Base-by-base conservation (phyloP, 1,140 invertebrate genomes). In the Drosophila sp. region DNA sequence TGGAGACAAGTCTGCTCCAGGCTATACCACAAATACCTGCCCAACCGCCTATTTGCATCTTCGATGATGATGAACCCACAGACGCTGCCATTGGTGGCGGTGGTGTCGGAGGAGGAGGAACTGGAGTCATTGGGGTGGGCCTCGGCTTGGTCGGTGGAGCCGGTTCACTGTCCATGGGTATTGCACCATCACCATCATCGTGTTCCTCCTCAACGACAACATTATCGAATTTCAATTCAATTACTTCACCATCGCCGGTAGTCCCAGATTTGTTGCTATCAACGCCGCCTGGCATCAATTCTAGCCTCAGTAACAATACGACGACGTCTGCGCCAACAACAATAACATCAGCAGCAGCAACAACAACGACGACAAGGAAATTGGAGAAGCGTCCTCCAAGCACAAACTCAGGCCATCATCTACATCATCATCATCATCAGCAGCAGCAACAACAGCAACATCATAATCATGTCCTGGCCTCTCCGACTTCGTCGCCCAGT, bases 1-100 rank as follows among this genome's bases (percentile, higher is more conserved):
- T 90, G 71, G 90, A 91, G 60, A 82, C 84, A 30, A 91, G 90
- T 60, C 76, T 91, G 55, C 72, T 91, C 44, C 90, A 91, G 65
- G 87, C 90, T 41, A 91, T 91, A 76, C 80, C 87, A 55, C 90
- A 91, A 76, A 91, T 91, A 72, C 90, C 91, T 73, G 87, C 85
- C 60, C 90, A 92, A 66, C 91, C 90, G 68, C 90, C 91, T 56
- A 87, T 84, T 60, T 92, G 89, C 64, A 91, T 92, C 71, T 92
- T 92, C 61, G 91, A 92, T 68, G 91, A 92, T 79, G 91, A 90
- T 50, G 91, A 92, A 29, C 87, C 85, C 23, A 87, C 56, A 58
- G 56, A 58, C n/a, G 56, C 91, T 27, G 76, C 80, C 44, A 50
- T 50, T 50, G 44, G 25, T 32, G 91, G 91, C n/a, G 63, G 2